These are phyloP conservation scores for Nesidiocoris tenuis DNA, from an alignment of 2,888 invertebrate genomes.

Conservation along the genomic window DNA sequence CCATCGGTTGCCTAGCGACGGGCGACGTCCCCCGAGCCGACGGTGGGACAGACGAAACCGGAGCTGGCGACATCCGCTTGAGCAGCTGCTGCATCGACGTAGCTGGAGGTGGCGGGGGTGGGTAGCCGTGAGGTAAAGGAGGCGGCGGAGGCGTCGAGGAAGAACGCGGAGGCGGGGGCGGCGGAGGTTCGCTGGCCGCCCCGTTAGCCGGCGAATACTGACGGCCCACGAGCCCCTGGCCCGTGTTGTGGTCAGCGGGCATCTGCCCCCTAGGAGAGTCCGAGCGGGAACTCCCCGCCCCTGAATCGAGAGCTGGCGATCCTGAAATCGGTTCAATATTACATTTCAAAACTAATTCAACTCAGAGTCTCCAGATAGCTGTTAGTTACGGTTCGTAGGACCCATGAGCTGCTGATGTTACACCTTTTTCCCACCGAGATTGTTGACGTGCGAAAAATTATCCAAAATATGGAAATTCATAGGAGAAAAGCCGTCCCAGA, in stretches of 20 bases:
- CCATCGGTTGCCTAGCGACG: conserved; percentile 71
- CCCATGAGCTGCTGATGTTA: too few species aligned
- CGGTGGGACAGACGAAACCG: conserved; percentile 52
- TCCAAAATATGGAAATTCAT: too few species aligned
- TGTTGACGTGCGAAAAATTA: too few species aligned
- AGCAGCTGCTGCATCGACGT: conserved; percentile 65
- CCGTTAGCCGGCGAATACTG: conserved; percentile 67
- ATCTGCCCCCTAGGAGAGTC: conserved; percentile 73
- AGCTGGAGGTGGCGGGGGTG: conserved; percentile 56
- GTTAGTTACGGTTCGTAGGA: too few species aligned
- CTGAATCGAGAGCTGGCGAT: conserved; percentile 78
- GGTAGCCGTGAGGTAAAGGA: conserved; percentile 62
- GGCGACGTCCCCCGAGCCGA: conserved; percentile 71
- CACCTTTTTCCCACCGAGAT: too few species aligned
- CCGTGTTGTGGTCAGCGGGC: conserved; percentile 51
- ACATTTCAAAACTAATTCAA: too few species aligned
- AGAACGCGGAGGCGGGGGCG: conserved; percentile 73
- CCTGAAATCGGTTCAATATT: conserved; percentile 57
- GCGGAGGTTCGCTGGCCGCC: conserved; percentile 63
- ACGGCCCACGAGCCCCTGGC: conserved; percentile 56
- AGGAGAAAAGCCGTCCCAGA: too few species aligned
- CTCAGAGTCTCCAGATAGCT: too few species aligned
- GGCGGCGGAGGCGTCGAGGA: conserved; percentile 63
- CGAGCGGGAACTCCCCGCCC: conserved; percentile 83
- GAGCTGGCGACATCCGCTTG: conserved; percentile 73